Percentiles rank a stretch among this genome's conserved stretches.
Evolutionary conservation across 2,888 invertebrate species (phyloP).

Genomic region (Dicranocentrus wangi): DNA sequence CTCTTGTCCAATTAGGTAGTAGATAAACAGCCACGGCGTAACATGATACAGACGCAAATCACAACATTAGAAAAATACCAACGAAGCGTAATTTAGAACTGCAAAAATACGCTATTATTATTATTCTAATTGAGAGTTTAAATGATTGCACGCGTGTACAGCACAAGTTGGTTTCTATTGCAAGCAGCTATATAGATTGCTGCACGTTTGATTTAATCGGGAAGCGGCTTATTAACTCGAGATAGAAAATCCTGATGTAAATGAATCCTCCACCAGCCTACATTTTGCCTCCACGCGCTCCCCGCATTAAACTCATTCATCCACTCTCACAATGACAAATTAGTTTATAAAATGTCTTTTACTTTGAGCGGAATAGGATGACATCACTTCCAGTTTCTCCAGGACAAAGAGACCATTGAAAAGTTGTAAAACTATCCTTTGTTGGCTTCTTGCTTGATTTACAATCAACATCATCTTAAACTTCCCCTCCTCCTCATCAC

Average conservation of each 20-base stretch:
- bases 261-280: background rate
- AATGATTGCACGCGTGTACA: too few relatives aligned
- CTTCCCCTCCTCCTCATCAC: constrained; percentile 18
- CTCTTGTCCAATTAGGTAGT: too few relatives aligned
- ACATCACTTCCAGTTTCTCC: background rate
- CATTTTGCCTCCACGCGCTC: too few relatives aligned
- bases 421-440: background rate
- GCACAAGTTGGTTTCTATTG: too few relatives aligned
- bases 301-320: background rate
- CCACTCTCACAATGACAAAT: constrained; percentile 15
- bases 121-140: too few relatives aligned
- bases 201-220: background rate
- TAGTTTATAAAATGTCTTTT: constrained; percentile 15
- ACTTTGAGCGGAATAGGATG: background rate
- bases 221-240: constrained; percentile 4
- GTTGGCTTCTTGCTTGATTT: constrained; percentile 11
- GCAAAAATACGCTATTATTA: too few relatives aligned
- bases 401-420: constrained; percentile 5
- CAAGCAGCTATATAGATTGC: too few relatives aligned
- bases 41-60: too few relatives aligned
- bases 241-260: background rate
- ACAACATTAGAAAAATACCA: too few relatives aligned
- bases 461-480: constrained; percentile 10
- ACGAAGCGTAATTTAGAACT: too few relatives aligned
- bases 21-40: too few relatives aligned